Evolutionary conservation across 2,888 invertebrate genomes (phyloP), one percentile per base, ranked within the genome.

Genomic region (Cecidostiba fungosa): DNA sequence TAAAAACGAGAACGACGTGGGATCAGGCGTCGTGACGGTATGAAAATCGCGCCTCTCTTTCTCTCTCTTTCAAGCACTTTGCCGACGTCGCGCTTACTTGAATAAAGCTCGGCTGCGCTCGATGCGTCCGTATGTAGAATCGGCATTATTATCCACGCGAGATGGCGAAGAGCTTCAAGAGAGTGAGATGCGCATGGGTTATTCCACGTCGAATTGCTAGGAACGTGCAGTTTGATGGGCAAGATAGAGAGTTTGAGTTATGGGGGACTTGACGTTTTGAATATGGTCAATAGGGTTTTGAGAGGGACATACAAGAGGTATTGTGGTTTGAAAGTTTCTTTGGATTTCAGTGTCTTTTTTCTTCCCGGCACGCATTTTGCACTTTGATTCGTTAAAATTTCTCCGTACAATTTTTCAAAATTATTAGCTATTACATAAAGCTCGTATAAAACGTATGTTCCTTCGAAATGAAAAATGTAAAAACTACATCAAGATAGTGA

Each of bases 91-190:
- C 69, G 59, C 66, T 81, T 47, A 59, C 82, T 82, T 36, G 82
- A 77, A 77, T 82, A 77, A 82, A 82, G 77, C 77, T 39, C 59
- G 23, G 23, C 50, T 12, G 26, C 74, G 72, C 36, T 8, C 78
- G 82, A 76, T 26, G 82, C 82, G 82, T 78, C 82, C 82, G 76
- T 74, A 85, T 85, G 85, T 85, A 82, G 82, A 85, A 85, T 85
- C 78, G 85, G 81, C 85, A 77, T 85, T 85, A 85, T 85, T 85
- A 85, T 85, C 85, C 82, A 26, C 10, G 77, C 26, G 72, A 39
- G 70, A n/a, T 19, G 8, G 70, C n/a, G 36, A 19, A 70, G 70
- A 39, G 2, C 23, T 6, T 23, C 23, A 10, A 62, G 62, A 62
- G 14, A 2, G 26, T 4, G 62, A 62, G 29, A n/a, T 39, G 43